These are phyloP conservation scores for Ivindomyrus marchei DNA, from an alignment of 2,113 vertebrate species.

Conservation along the genomic window DNA sequence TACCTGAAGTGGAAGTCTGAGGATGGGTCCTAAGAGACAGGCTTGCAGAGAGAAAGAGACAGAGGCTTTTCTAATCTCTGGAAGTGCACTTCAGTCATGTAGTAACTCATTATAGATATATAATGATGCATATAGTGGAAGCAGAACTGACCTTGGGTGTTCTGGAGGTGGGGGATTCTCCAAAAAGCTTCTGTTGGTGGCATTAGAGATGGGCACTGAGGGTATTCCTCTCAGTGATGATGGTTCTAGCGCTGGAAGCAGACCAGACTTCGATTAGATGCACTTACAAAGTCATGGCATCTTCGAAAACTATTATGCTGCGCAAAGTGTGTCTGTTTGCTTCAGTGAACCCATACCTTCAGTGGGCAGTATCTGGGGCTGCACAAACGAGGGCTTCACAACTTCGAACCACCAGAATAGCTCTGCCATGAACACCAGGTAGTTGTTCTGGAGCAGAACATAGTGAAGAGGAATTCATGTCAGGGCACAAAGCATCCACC, in stretches of 20 bases:
- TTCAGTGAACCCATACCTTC: slow-evolving; percentile 57
- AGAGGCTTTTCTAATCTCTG: not conserved
- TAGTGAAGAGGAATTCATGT: slow-evolving; percentile 1
- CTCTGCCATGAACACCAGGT: slow-evolving; percentile 97
- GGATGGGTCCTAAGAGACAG: slow-evolving; percentile 23
- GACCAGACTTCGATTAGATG: not conserved
- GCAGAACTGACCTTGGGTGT: slow-evolving; percentile 22
- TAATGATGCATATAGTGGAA: not conserved
- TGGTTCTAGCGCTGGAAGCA: slow-evolving; percentile 26
- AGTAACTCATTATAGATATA: not conserved
- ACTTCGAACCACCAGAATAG: slow-evolving; percentile 99
- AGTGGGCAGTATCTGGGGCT: slow-evolving; percentile 69
- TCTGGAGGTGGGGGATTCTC: slow-evolving; percentile 42
- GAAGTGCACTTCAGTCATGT: not conserved
- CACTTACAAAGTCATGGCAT: not conserved
- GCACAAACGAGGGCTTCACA: slow-evolving; percentile 92
- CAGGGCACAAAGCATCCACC: not conserved
- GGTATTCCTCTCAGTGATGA: slow-evolving; percentile 52
- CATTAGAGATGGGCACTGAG: slow-evolving; percentile 49
- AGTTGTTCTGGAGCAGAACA: slow-evolving; percentile 77
- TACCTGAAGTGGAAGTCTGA: slow-evolving; percentile 29
- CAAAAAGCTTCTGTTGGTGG: slow-evolving; percentile 50
- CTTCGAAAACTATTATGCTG: not conserved
- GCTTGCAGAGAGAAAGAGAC: not conserved
- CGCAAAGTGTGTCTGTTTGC: not conserved